Evolutionary conservation across 1,140 invertebrate species (phyloP).

Genomic region (Dreissena rostriformis): DNA sequence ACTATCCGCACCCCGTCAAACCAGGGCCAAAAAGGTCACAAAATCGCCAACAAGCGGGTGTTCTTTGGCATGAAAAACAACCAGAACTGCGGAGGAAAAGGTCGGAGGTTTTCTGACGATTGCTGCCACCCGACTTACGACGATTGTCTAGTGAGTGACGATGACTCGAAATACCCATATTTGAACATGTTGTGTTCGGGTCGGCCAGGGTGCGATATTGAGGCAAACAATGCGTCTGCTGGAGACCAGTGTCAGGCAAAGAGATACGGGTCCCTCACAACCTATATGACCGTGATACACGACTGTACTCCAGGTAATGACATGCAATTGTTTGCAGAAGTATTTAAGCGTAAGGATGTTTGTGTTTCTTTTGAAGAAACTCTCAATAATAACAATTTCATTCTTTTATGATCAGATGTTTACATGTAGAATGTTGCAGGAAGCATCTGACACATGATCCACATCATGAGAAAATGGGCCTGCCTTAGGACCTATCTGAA

Average conservation of each 20-base stretch:
- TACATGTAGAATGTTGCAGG: too few species aligned
- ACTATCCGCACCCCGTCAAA: constrained; percentile 63
- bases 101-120: constrained; percentile 31
- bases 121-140: constrained; percentile 63
- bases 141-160: constrained; percentile 68
- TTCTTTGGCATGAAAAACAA: constrained; percentile 66
- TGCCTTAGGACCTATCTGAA: too few species aligned
- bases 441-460: too few species aligned
- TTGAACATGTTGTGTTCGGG: constrained; percentile 71
- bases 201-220: constrained; percentile 55
- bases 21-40: too few species aligned
- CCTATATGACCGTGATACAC: constrained; percentile 71
- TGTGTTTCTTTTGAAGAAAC: too few species aligned
- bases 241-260: constrained; percentile 37
- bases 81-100: constrained; percentile 47
- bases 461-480: too few species aligned
- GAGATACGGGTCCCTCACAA: constrained; percentile 41
- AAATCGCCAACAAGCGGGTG: too few species aligned
- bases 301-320: constrained; percentile 67
- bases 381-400: too few species aligned
- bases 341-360: too few species aligned
- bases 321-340: background rate
- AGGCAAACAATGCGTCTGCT: constrained; percentile 56
- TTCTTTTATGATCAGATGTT: too few species aligned
- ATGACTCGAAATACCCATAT: constrained; percentile 63